Evolutionary conservation across 2,888 invertebrate species (phyloP).

Genomic region (Crossocerus cetratus): DNA sequence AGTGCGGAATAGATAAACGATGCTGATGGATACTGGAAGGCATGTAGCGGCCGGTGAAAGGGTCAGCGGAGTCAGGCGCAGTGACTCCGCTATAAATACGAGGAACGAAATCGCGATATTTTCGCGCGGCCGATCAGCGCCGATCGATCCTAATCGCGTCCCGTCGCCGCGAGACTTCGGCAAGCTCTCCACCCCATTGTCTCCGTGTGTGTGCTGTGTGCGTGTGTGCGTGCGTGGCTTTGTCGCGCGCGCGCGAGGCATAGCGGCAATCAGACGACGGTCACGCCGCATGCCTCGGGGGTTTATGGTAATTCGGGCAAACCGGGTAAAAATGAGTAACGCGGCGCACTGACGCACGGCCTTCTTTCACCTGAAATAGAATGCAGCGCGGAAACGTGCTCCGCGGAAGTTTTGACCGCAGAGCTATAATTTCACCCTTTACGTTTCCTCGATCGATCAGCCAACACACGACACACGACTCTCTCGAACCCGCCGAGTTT

Average conservation of each 20-base stretch:
- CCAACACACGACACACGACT: too few species aligned
- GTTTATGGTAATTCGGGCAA: slow-evolving; percentile 54
- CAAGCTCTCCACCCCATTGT: slow-evolving; percentile 10
- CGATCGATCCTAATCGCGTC: slow-evolving; percentile 34
- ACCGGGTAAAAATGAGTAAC: slow-evolving; percentile 53
- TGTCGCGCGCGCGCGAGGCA: too few species aligned
- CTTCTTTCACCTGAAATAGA: slow-evolving; percentile 60
- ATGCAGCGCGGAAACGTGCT: slow-evolving; percentile 49
- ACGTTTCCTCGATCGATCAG: slow-evolving; percentile 17
- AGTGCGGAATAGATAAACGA: slow-evolving; percentile 49
- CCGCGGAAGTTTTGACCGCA: slow-evolving; percentile 35
- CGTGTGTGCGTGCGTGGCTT: too few species aligned
- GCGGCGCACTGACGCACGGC: slow-evolving; percentile 50
- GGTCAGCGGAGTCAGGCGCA: slow-evolving; percentile 48
- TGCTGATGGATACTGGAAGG: slow-evolving; percentile 44
- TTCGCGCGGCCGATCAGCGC: slow-evolving; percentile 39
- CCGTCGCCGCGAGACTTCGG: neutral
- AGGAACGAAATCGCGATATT: slow-evolving; percentile 46
- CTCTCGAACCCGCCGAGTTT: too few species aligned
- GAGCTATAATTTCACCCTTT: slow-evolving; percentile 34
- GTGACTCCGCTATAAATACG: slow-evolving; percentile 46
- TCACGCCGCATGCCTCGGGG: slow-evolving; percentile 35
- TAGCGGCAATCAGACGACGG: slow-evolving; percentile 19
- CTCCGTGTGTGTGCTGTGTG: slow-evolving; percentile 6
- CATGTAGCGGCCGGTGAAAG: slow-evolving; percentile 46